Conservation (phyloP, 2,888 invertebrate genomes). For the Napeogenes sylphis region DNA sequence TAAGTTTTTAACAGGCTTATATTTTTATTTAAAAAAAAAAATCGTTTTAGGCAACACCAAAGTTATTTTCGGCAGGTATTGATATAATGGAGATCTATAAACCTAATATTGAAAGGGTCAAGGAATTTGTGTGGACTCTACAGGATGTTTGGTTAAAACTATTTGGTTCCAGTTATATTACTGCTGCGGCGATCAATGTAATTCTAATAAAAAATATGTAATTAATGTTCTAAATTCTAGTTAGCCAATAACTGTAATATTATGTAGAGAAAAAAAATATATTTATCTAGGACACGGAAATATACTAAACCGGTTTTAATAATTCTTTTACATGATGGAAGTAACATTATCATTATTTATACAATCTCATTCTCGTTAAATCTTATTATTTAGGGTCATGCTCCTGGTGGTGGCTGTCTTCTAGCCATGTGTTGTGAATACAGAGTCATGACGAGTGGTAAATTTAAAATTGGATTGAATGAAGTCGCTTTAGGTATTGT, state of each 20-base stretch:
- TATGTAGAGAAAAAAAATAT: no score
- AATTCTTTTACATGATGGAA: no score
- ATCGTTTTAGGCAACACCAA: conserved; percentile 77
- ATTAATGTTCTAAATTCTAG: not conserved
- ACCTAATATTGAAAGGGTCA: conserved; percentile 81
- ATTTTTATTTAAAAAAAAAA: not conserved
- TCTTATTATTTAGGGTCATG: conserved; percentile 79
- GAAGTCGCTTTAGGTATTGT: conserved; percentile 90
- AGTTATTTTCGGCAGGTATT: conserved; percentile 89
- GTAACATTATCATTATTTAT: no score
- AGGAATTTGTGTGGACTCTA: conserved; percentile 84
- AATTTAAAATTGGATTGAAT: conserved; percentile 89
- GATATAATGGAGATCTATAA: conserved; percentile 81
- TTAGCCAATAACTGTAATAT: no score
- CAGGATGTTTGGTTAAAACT: conserved; percentile 90
- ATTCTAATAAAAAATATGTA: conserved; percentile 31
- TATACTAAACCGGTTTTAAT: no score
- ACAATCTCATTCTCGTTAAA: no score
- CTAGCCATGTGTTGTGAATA: conserved; percentile 89
- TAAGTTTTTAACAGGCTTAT: not conserved
- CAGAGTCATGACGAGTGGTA: conserved; percentile 87
- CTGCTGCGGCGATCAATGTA: conserved; percentile 91
- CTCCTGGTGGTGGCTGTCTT: conserved; percentile 91
- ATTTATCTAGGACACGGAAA: no score
- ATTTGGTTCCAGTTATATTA: conserved; percentile 83